A percentile compares a stretch with the other conserved stretches of the same genome.
Evolutionary conservation across 2,113 vertebrate species (phyloP).

Genomic region (Cavia porcellus): DNA sequence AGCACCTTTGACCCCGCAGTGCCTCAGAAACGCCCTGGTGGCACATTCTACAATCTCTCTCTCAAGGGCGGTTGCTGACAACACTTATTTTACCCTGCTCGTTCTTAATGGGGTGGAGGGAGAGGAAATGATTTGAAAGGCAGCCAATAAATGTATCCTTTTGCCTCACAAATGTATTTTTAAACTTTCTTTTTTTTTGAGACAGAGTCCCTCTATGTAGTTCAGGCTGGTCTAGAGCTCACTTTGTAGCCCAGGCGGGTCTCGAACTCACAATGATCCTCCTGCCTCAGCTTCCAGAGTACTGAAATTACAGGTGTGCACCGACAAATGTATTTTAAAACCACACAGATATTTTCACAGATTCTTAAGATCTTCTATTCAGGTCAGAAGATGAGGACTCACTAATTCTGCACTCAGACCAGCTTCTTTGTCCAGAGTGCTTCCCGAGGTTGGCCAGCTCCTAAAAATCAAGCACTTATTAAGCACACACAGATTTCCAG

Average conservation of each 20-base stretch:
- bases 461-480: background rate
- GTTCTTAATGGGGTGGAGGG: background rate
- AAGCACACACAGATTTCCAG: background rate
- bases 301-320: too few relatives aligned
- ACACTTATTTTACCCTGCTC: background rate
- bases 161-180: background rate
- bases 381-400: background rate
- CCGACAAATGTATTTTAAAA: background rate
- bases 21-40: background rate
- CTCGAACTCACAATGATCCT: too few relatives aligned
- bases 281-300: too few relatives aligned
- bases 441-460: background rate
- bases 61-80: background rate
- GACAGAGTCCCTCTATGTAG: too few relatives aligned
- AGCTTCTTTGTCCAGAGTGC: constrained; percentile 1
- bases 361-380: background rate
- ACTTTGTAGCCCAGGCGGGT: too few relatives aligned
- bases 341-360: background rate
- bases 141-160: background rate
- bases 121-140: constrained; percentile 18
- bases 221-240: too few relatives aligned
- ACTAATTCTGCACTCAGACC: background rate
- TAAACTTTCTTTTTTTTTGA: too few relatives aligned
- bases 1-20: constrained; percentile 20
- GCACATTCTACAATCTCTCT: background rate